phyloP scores from a whole-genome alignment of 2,797 vertebrate genomes.

The Hybognathus amarus region DNA sequence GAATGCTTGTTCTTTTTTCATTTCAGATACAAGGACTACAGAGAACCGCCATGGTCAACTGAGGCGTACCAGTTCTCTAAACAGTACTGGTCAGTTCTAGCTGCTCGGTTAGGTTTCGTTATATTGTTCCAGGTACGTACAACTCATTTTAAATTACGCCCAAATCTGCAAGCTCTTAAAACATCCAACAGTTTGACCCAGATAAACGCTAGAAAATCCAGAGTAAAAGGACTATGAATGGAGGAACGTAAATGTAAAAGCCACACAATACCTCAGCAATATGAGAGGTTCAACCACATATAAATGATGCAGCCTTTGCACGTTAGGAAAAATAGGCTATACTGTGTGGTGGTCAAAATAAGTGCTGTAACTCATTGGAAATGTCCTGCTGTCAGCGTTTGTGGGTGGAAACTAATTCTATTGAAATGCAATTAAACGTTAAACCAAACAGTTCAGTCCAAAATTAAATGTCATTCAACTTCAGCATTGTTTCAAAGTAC shows the following conservation, averaged over 20 bases:
- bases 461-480: neutral
- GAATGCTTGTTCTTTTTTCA: constrained; percentile 45
- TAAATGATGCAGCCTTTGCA: neutral
- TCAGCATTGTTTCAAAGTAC: neutral
- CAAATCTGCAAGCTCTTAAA: neutral
- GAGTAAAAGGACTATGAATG: neutral
- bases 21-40: constrained; percentile 95
- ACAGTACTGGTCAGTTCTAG: constrained; percentile 94
- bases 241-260: neutral
- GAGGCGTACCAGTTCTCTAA: constrained; percentile 92
- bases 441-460: neutral
- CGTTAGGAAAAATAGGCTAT: neutral
- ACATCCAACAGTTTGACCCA: neutral
- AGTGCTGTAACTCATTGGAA: constrained; percentile 6
- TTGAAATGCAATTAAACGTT: neutral
- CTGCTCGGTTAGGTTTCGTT: constrained; percentile 93
- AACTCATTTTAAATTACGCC: neutral
- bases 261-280: constrained; percentile 18
- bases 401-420: constrained; percentile 14
- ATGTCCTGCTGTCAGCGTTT: constrained; percentile 17
- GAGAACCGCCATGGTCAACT: constrained; percentile 92
- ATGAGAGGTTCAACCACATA: neutral
- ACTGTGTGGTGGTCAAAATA: constrained; percentile 7
- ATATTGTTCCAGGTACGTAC: constrained; percentile 91
- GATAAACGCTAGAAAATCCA: neutral